Conservation (phyloP, 1,140 invertebrate species). For the Adoxophyes honmai region DNA sequence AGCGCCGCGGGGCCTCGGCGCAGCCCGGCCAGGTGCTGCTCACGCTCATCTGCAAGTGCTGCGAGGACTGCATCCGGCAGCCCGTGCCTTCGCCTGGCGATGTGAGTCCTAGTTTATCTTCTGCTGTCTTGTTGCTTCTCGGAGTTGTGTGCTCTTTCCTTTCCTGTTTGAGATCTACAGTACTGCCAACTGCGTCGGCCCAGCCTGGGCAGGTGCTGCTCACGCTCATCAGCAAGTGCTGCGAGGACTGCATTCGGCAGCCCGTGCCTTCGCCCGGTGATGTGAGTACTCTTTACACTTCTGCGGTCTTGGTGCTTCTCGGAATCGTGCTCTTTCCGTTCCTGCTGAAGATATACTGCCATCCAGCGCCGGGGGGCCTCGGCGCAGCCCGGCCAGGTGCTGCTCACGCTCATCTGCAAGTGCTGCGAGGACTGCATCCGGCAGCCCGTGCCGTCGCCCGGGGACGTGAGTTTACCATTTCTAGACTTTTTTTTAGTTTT, state of each 20-base stretch:
- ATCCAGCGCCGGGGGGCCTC: constrained; percentile 78
- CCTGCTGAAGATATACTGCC: constrained; percentile 91
- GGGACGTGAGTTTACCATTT: constrained; percentile 86
- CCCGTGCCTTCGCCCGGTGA: constrained; percentile 87
- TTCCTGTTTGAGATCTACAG: constrained; percentile 93
- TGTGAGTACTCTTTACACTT: no score
- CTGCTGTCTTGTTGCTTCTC: no score
- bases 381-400: constrained; percentile 83
- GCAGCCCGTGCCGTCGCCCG: constrained; percentile 86
- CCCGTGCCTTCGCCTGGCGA: constrained; percentile 87
- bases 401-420: constrained; percentile 88
- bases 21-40: constrained; percentile 86
- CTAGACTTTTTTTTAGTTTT: no score
- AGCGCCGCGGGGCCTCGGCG: constrained; percentile 76
- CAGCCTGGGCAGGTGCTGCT: constrained; percentile 86
- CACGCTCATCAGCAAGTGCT: constrained; percentile 89
- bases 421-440: constrained; percentile 90
- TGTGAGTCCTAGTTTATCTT: no score
- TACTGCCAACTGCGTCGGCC: constrained; percentile 88
- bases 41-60: constrained; percentile 89
- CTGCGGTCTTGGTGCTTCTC: no score
- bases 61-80: constrained; percentile 87
- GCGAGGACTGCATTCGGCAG: constrained; percentile 87
- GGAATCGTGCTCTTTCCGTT: constrained; percentile 93
- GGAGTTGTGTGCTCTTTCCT: no score